Conservation (phyloP, 2,113 vertebrate genomes). For the Aythya baeri region DNA sequence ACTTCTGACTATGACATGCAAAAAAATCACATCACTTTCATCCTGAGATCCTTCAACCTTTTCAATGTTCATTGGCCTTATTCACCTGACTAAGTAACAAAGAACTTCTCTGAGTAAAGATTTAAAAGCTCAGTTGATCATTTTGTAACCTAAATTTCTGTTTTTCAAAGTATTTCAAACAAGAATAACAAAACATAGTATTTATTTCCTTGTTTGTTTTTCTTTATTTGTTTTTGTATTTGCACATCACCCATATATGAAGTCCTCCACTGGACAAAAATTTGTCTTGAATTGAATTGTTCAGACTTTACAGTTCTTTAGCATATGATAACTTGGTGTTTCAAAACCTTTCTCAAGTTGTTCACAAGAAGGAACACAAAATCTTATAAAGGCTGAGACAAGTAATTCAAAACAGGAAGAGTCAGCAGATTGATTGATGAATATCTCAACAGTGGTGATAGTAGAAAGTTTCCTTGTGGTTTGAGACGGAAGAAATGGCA, state of each 20-base stretch:
- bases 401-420: not conserved
- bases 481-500: not conserved
- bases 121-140: not conserved
- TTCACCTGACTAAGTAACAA: not conserved
- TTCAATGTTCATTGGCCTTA: not conserved
- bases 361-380: not conserved
- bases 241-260: not conserved
- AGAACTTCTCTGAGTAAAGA: not conserved
- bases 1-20: not conserved
- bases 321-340: not conserved
- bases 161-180: not conserved
- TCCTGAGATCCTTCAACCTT: not conserved
- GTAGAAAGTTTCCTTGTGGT: slow-evolving; percentile 1
- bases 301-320: not conserved
- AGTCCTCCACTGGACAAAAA: not conserved
- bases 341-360: not conserved
- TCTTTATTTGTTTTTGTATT: not conserved
- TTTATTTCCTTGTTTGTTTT: not conserved
- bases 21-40: not conserved
- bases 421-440: not conserved
- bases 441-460: not conserved
- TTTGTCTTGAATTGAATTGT: not conserved
- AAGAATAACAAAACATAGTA: not conserved
- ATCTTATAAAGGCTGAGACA: not conserved
- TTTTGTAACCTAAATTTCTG: not conserved